These are phyloP conservation scores for Enteromius anoplus DNA, from an alignment of 2,797 vertebrate genomes.

Conservation along the genomic window DNA sequence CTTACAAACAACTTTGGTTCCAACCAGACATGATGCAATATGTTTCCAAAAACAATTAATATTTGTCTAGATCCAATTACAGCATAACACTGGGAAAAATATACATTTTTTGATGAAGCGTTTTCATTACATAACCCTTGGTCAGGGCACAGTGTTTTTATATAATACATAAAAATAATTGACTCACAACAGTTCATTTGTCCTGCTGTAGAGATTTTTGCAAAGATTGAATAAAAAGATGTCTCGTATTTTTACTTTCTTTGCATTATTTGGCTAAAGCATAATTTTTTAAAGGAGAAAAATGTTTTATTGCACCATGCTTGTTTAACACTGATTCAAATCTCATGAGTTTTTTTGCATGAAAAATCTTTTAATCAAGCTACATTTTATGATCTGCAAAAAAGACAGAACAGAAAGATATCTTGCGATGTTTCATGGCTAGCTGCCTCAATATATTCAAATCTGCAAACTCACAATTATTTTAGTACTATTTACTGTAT, in stretches of 20 bases:
- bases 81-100: neutral
- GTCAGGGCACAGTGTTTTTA: neutral
- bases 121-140: neutral
- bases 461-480: too few relatives aligned
- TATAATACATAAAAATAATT: neutral
- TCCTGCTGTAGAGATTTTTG: neutral
- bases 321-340: neutral
- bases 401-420: too few relatives aligned
- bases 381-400: too few relatives aligned
- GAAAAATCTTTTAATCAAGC: too few relatives aligned
- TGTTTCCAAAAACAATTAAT: neutral
- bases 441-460: too few relatives aligned
- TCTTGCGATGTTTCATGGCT: too few relatives aligned
- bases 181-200: neutral
- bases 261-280: neutral
- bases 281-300: too few relatives aligned
- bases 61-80: neutral
- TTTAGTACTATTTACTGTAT: neutral
- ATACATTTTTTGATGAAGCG: neutral
- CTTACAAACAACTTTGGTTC: neutral
- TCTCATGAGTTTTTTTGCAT: too few relatives aligned
- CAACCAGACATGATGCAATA: neutral
- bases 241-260: neutral
- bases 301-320: too few relatives aligned
- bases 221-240: neutral